Percentiles rank a stretch among this genome's conserved stretches.
These are phyloP conservation scores for Nymphalis io DNA, from an alignment of 1,140 invertebrate genomes.

Conservation along the genomic window DNA sequence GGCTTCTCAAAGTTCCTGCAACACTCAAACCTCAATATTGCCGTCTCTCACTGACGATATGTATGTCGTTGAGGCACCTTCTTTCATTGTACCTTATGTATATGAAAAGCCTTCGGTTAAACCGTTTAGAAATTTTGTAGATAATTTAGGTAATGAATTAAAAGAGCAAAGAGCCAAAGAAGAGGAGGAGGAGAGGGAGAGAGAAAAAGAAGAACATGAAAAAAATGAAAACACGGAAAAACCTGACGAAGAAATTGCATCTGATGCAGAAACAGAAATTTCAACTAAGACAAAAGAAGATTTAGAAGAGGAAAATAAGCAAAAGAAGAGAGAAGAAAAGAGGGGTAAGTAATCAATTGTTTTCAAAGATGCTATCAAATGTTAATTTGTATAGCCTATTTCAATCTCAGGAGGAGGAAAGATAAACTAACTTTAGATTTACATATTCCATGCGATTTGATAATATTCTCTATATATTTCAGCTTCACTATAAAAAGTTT, in stretches of 20 bases:
- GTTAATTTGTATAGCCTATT: background rate
- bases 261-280: constrained; percentile 53
- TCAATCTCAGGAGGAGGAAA: no score
- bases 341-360: constrained; percentile 47
- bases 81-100: constrained; percentile 95
- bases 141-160: constrained; percentile 84
- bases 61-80: constrained; percentile 94
- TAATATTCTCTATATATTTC: background rate
- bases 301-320: constrained; percentile 53
- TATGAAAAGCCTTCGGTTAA: constrained; percentile 92
- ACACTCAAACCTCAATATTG: constrained; percentile 81
- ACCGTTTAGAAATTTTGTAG: constrained; percentile 88
- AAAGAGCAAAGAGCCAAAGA: constrained; percentile 78
- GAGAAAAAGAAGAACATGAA: constrained; percentile 58
- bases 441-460: no score
- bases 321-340: constrained; percentile 53
- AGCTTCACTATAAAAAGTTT: no score
- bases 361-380: background rate
- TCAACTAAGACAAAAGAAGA: constrained; percentile 47
- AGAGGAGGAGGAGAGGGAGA: constrained; percentile 64
- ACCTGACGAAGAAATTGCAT: constrained; percentile 49
- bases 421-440: no score
- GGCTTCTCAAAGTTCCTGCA: constrained; percentile 45
- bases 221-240: constrained; percentile 63
- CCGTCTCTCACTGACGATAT: constrained; percentile 93